These are phyloP conservation scores for Bovichtus diacanthus DNA, from an alignment of 2,797 vertebrate genomes.

Conservation along the genomic window DNA sequence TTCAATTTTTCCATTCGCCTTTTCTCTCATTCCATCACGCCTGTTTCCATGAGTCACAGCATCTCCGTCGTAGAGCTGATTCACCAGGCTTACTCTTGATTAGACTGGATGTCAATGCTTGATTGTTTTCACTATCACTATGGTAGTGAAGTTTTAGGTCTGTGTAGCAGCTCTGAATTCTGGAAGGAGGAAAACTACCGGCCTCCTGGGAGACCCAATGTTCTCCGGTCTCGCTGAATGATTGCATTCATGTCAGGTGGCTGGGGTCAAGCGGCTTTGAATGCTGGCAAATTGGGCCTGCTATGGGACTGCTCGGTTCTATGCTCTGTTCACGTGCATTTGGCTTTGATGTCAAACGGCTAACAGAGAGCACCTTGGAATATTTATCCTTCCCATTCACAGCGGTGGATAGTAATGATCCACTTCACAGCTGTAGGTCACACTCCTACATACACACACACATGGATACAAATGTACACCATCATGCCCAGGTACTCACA, in stretches of 20 bases:
- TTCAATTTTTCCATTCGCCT: conserved; percentile 29
- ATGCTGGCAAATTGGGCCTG: conserved; percentile 67
- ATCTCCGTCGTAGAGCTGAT: conserved; percentile 31
- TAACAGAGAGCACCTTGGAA: conserved; percentile 69
- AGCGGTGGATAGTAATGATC: conserved; percentile 66
- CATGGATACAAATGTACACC: conserved; percentile 29
- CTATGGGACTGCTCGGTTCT: conserved; percentile 47
- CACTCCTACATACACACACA: conserved; percentile 11
- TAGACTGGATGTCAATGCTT: conserved; percentile 37
- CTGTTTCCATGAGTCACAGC: conserved; percentile 60
- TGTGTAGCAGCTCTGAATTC: conserved; percentile 45
- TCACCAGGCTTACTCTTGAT: conserved; percentile 45
- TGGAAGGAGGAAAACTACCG: conserved; percentile 39
- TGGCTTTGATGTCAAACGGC: conserved; percentile 69
- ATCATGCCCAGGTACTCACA: conserved; percentile 12
- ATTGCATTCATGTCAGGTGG: conserved; percentile 62
- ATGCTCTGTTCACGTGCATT: conserved; percentile 55
- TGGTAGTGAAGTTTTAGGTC: conserved; percentile 15
- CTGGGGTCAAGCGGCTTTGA: conserved; percentile 65
- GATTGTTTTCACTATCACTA: conserved; percentile 54
- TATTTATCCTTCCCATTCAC: conserved; percentile 70
- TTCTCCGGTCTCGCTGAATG: conserved; percentile 58
- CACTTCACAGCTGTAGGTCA: conserved; percentile 71
- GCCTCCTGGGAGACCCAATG: conserved; percentile 44
- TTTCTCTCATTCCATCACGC: conserved; percentile 62